Base-by-base conservation (phyloP, 2,888 invertebrate genomes). In the Ichneumoninae sp. region DNA sequence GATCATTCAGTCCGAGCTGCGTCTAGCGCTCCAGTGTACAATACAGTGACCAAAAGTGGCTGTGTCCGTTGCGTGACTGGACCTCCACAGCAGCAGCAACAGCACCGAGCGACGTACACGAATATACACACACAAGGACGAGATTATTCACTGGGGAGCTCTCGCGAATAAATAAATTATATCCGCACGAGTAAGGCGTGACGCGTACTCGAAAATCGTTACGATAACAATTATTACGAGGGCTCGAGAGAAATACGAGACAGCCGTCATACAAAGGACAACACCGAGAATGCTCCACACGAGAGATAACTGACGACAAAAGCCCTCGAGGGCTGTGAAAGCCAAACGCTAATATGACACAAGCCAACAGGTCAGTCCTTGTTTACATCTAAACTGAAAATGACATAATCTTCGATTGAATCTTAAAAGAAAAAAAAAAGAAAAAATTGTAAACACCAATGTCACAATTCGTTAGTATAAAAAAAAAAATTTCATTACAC, bases 321-420 rank as follows among this genome's bases (percentile, higher is more conserved):
- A 76, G 68, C 80, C 82, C 76, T 80, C 36, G 57, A 69, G 85
- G 82, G 76, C 80, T 82, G 60, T 52, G 40, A 47, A 66, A 70
- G 73, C 66, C 22, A 44, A n/a, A 50, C 57, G 60, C 60, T 82
- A 91, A 83, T 76, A 93, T 93, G 93, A 92, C 92, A 86, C 91
- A 92, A 83, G 88, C 90, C 74, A 92, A 90, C 90, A 93, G 93
- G 93, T 93, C 90, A 91, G 92, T 89, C 81, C 78, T 83, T 91
- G 86, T 90, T 89, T 88, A 88, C 82, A 85, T 81, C 57, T 60
- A 54, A 16, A 16, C 13, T 57, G 36, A 26, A 81, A 13, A 71
- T 84, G 78, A 86, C 81, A 85, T 86, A 82, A 81, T 78, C 30
- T 30, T 30, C 7, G 33, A 68, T 71, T 26, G 10, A 33, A 30